Base-by-base conservation (phyloP, 2,113 vertebrate genomes). In the Callipepla californica region DNA sequence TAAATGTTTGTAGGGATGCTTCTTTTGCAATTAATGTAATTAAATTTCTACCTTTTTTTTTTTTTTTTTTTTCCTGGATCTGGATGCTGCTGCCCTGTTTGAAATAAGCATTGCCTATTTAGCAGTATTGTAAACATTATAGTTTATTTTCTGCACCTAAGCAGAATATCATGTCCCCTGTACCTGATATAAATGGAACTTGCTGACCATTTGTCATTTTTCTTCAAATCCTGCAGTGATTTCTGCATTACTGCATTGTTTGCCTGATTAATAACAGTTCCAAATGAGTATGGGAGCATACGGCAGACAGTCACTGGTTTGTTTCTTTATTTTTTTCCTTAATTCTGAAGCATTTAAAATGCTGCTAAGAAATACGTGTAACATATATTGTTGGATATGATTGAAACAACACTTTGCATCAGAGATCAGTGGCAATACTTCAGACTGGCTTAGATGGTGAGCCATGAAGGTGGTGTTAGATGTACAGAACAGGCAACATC, bases 401-500 rank as follows among this genome's bases (percentile, higher is more conserved):
- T 18, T 80, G 53, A 48, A 80, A 48, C 32, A 36, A 38, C 21
- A 6, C 15, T 73, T 79, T 57, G 13, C 36, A 50, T n/a, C 7
- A 66, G 45, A 85, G 73, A 34, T 44, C 1, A 1, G 1, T 61
- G 25, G 10, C 48, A 61, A 5, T 4, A 2, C 23, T 36, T 83
- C 62, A 1, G 42, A 7, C 30, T 94, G 34, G 61, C 26, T 44
- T 30, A 11, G 14, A 4, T 3, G 0, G 12, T 77, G 28, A 87
- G 8, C 45, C 62, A 2, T 50, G 42, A 83, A 36, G 20, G 40
- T 12, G 0, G 0, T 17, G 4, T 45, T 42, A 48, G 18, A 7
- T 70, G 6, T 74, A 23, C 5, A 11, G 7, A 72, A 51, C 20
- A 47, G 9, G 22, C n/a, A 82, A 8, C 16, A 78, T 38, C 25